Conservation (phyloP, 2,113 vertebrate genomes). For the Gasterosteus aculeatus region DNA sequence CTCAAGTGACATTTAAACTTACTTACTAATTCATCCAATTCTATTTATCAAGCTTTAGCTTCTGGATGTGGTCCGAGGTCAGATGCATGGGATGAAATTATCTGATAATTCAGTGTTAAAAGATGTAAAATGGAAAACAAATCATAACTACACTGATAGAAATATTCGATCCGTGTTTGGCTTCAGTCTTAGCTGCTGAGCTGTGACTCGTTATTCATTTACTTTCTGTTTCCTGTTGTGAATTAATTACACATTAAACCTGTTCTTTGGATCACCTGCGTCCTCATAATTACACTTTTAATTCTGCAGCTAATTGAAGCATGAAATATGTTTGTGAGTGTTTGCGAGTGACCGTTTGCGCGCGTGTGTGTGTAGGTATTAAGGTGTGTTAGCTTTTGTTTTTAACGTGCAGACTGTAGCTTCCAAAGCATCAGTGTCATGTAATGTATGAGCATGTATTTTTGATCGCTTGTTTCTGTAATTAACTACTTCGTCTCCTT, state of each 20-base stretch:
- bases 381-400: slow-evolving; percentile 46
- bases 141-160: background rate
- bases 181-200: background rate
- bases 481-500: background rate
- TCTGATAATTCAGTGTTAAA: background rate
- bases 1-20: too few species aligned
- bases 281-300: slow-evolving; percentile 50
- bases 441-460: too few species aligned
- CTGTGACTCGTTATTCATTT: slow-evolving; percentile 10
- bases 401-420: slow-evolving; percentile 14
- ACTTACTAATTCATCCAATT: too few species aligned
- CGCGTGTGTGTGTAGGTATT: background rate
- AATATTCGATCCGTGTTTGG: background rate
- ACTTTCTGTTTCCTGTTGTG: slow-evolving; percentile 11
- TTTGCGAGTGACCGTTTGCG: too few species aligned
- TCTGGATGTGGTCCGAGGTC: too few species aligned
- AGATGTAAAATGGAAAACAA: background rate
- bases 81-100: background rate
- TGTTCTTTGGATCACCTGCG: slow-evolving; percentile 48
- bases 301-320: slow-evolving; percentile 46
- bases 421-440: background rate
- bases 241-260: slow-evolving; percentile 49
- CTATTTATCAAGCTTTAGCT: background rate
- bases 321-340: slow-evolving; percentile 21
- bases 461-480: too few species aligned